Conservation (phyloP, 2,113 vertebrate species). For the Chloropsis hardwickii region DNA sequence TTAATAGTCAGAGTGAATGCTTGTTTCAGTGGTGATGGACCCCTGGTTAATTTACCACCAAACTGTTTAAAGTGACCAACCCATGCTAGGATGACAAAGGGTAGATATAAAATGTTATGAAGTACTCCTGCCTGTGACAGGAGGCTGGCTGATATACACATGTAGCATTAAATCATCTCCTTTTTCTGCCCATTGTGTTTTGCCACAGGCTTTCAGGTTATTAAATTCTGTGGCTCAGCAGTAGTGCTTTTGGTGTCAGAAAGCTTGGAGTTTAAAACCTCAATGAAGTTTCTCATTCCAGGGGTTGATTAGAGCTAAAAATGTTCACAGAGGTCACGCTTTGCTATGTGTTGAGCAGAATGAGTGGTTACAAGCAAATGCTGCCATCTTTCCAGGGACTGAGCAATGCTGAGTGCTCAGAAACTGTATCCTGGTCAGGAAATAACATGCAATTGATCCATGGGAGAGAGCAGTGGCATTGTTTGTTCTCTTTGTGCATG, state of each 20-base stretch:
- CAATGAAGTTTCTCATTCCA: background rate
- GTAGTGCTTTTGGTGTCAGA: background rate
- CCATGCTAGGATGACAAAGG: background rate
- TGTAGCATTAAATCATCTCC: background rate
- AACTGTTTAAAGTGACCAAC: background rate
- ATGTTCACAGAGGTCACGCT: background rate
- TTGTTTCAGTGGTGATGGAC: background rate
- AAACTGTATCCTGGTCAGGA: background rate
- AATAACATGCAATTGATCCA: background rate
- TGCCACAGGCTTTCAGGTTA: background rate
- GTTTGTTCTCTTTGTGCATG: background rate
- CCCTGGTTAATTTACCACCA: background rate
- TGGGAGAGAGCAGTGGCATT: background rate
- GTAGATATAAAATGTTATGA: background rate
- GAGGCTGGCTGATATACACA: background rate
- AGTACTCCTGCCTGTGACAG: background rate
- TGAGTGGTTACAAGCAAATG: background rate
- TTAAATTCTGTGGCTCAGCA: background rate
- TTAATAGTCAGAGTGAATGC: background rate
- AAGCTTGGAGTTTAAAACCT: background rate
- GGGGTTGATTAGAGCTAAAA: slow-evolving; percentile 11
- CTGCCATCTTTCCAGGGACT: background rate
- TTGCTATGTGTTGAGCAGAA: background rate
- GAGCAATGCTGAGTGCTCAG: background rate
- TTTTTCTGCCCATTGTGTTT: background rate